phyloP scores from a whole-genome alignment of 2,113 vertebrate species.

The Sitta europaea region DNA sequence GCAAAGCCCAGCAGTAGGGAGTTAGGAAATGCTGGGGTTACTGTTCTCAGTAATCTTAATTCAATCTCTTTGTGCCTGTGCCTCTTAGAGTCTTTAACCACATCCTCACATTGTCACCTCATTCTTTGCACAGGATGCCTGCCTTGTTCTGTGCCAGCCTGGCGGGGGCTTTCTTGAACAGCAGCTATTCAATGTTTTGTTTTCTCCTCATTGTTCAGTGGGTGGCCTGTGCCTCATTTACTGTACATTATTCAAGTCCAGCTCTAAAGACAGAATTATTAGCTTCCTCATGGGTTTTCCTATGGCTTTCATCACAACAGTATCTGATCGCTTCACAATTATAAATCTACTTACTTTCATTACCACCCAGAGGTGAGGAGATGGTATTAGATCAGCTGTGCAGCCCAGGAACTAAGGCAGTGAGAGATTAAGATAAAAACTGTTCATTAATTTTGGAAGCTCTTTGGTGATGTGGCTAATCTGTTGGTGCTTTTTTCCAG shows the following conservation, averaged over 20 bases:
- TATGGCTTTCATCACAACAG: constrained; percentile 36
- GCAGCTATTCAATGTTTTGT: constrained; percentile 48
- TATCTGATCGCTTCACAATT: constrained; percentile 40
- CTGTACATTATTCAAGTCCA: constrained; percentile 47
- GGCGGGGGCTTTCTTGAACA: constrained; percentile 25
- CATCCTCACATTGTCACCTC: constrained; percentile 58
- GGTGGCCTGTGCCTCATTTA: constrained; percentile 58
- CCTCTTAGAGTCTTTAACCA: constrained; percentile 29
- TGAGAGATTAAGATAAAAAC: constrained; percentile 9
- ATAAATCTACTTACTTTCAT: constrained; percentile 31
- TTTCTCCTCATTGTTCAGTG: constrained; percentile 55
- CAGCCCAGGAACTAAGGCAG: background rate
- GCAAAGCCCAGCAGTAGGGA: background rate
- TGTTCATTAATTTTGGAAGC: background rate
- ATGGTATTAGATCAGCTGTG: background rate
- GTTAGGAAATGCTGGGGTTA: background rate
- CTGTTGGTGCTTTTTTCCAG: background rate
- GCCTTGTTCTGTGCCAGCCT: constrained; percentile 46
- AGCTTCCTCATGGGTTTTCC: constrained; percentile 51
- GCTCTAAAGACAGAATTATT: constrained; percentile 59
- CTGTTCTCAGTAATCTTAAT: constrained; percentile 37
- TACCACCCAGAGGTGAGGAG: background rate
- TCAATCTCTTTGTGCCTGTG: constrained; percentile 30
- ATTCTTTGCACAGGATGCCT: constrained; percentile 57
- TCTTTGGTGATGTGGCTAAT: background rate